Evolutionary conservation across 2,797 vertebrate genomes (phyloP), one percentile per base, ranked within the genome.

Genomic region (Scleropages formosus): DNA sequence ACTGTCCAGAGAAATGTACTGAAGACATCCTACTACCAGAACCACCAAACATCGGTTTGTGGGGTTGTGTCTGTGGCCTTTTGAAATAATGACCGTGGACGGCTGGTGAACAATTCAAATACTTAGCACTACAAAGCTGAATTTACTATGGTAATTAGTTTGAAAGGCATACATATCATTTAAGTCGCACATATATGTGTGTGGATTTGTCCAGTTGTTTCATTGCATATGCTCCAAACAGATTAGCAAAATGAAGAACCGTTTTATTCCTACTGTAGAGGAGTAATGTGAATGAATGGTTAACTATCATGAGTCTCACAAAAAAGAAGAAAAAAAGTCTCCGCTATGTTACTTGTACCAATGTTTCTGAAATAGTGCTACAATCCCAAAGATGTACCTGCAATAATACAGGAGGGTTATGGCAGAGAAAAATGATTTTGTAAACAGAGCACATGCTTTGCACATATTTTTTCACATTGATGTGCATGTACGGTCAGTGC

Each of bases 311-410:
- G 62, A 64, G 12, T 49, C 22, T 63, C 31, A 65, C 6, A 27
- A 68, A 67, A 44, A 39, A 16, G 27, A 39, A 69, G 66, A 62
- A 51, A 61, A 61, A 18, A 4, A 18, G 47, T 53, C 15, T 78
- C 61, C 65, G 22, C 65, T 69, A 64, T 20, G 58, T 74, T 6
- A 68, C 49, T 15, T 26, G 26, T 78, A 60, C 56, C 51, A 24
- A 22, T 44, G 58, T 59, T 68, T 27, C 8, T 4, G 46, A 74
- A 24, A 59, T 39, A 44, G 26, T 78, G 22, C 31, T 26, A 62
- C 63, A 8, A 71, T 58, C 22, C 26, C 2, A 22, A 72, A 24
- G 59, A 31, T 60, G n/a, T 46, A 7, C 15, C 24, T 26, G 46
- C 46, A 44, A n/a, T 20, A 75, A 68, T 12, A 13, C 11, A 49